phyloP scores from a whole-genome alignment of 2,113 vertebrate genomes.

The Equus przewalskii region DNA sequence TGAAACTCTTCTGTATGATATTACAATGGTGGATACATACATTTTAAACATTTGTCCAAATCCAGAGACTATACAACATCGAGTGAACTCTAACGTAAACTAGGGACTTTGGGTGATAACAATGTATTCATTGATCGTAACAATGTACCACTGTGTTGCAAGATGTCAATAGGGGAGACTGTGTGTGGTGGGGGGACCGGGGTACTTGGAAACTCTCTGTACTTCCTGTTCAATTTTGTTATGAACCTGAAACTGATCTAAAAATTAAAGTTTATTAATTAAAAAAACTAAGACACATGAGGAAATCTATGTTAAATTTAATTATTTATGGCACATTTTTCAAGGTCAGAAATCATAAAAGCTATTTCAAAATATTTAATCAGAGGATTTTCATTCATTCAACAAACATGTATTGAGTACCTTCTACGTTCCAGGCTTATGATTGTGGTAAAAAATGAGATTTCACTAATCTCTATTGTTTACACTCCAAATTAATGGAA shows the following conservation, averaged over 20 bases:
- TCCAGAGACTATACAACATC: background rate
- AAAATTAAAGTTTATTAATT: constrained; percentile 56
- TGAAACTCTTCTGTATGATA: constrained; percentile 34
- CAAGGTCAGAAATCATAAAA: constrained; percentile 46
- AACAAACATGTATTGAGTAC: constrained; percentile 35
- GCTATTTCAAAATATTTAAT: constrained; percentile 61
- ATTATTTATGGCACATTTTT: constrained; percentile 55
- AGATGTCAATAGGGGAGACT: background rate
- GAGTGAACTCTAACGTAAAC: constrained; percentile 13
- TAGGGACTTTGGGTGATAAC: background rate
- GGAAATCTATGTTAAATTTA: constrained; percentile 50
- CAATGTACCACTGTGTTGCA: background rate
- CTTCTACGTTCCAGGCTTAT: constrained; percentile 36
- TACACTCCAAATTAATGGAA: constrained; percentile 30
- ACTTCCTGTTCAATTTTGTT: background rate
- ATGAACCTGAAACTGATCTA: background rate
- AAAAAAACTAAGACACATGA: background rate
- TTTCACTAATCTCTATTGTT: constrained; percentile 43
- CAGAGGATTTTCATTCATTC: constrained; percentile 46
- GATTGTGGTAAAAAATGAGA: constrained; percentile 46
- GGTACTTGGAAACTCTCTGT: background rate
- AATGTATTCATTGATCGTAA: background rate
- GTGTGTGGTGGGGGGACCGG: background rate
- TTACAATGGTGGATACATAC: background rate
- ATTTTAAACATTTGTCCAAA: constrained; percentile 40